Conservation (phyloP, 2,113 vertebrate genomes). For the Apistogramma diplotaenia region DNA sequence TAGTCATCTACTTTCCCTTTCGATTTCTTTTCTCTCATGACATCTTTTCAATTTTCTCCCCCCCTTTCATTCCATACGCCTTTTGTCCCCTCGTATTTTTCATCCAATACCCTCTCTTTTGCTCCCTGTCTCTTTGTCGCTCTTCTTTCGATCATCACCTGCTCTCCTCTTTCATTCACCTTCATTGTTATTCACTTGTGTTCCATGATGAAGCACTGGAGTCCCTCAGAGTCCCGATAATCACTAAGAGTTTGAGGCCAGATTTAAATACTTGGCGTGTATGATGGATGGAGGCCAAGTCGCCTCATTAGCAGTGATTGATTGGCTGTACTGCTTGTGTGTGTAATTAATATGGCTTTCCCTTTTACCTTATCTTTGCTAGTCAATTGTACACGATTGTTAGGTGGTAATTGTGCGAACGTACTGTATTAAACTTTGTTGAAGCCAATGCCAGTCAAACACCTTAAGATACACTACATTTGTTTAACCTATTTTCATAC, state of each 20-base stretch:
- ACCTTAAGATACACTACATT: not conserved
- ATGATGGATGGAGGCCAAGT: slow-evolving; percentile 68
- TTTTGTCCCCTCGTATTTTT: slow-evolving; percentile 52
- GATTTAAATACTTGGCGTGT: slow-evolving; percentile 70
- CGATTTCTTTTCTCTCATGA: slow-evolving; percentile 47
- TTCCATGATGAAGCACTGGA: slow-evolving; percentile 62
- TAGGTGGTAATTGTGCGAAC: not conserved
- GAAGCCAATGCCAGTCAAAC: not conserved
- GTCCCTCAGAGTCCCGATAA: slow-evolving; percentile 57
- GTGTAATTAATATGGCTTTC: slow-evolving; percentile 68
- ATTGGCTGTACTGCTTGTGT: slow-evolving; percentile 47
- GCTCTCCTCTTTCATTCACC: slow-evolving; percentile 48
- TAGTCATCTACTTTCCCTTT: slow-evolving; percentile 52
- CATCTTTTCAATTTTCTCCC: slow-evolving; percentile 52
- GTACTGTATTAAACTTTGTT: slow-evolving; percentile 8
- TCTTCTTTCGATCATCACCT: slow-evolving; percentile 32
- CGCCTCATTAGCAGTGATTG: slow-evolving; percentile 73
- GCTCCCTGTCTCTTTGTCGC: not conserved
- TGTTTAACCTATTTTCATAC: not conserved
- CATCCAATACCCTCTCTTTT: not conserved
- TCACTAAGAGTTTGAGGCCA: slow-evolving; percentile 56
- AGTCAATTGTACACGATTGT: slow-evolving; percentile 34
- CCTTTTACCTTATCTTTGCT: slow-evolving; percentile 21
- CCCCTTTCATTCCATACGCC: slow-evolving; percentile 26
- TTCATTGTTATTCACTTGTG: slow-evolving; percentile 63